Conservation (phyloP, 2,888 invertebrate species). For the Andrena bucephala region DNA sequence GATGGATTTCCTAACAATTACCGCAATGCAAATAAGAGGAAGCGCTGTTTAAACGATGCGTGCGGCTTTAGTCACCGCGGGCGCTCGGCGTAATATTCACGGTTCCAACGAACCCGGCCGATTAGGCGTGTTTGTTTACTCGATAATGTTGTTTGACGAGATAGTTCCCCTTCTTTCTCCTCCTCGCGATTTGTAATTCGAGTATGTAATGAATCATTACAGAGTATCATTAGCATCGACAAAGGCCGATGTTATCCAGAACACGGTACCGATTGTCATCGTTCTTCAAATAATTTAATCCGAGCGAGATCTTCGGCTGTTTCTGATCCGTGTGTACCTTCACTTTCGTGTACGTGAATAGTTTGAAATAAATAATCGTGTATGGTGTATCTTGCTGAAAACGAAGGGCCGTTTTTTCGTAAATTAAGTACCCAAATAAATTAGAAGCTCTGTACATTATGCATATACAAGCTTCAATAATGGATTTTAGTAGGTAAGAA, state of each 20-base stretch:
- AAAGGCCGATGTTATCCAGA: conserved; percentile 15
- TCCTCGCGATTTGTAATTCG: neutral
- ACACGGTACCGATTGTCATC: conserved; percentile 5
- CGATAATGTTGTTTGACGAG: conserved; percentile 35
- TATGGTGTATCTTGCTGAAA: too few species aligned
- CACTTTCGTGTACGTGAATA: neutral
- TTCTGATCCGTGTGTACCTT: neutral
- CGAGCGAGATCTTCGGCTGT: neutral
- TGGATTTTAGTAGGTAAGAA: neutral
- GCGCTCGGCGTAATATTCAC: conserved; percentile 19
- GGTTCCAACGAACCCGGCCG: neutral
- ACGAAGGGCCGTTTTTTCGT: too few species aligned
- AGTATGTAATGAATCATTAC: conserved; percentile 39
- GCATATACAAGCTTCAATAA: too few species aligned
- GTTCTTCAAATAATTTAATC: conserved; percentile 16
- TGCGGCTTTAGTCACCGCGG: neutral
- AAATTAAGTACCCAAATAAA: too few species aligned
- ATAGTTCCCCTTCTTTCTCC: conserved; percentile 14
- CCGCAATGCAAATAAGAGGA: conserved; percentile 17
- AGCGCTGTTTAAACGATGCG: neutral
- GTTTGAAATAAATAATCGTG: neutral
- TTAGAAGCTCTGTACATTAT: neutral
- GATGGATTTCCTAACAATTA: conserved; percentile 32
- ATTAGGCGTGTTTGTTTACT: conserved; percentile 30
- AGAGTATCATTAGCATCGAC: conserved; percentile 23